Conservation (phyloP, 1,140 invertebrate species). For the Venustaconcha ellipsiformis region DNA sequence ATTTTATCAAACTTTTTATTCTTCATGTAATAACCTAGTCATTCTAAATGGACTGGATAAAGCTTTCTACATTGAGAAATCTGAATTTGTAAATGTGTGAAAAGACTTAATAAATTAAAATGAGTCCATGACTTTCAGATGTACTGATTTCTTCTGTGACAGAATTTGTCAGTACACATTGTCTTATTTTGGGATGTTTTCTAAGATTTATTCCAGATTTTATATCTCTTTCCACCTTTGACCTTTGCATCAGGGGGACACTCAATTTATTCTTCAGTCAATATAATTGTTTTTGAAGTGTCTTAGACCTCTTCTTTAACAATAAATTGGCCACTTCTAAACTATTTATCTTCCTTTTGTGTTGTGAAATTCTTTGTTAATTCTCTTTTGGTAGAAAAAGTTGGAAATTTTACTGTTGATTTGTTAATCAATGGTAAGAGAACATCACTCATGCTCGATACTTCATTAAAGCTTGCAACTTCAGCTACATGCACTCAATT, state of each 20-base stretch:
- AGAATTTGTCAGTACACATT: slow-evolving; percentile 3
- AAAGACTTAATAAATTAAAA: no score
- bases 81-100: no score
- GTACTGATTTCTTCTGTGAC: background rate
- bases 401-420: no score
- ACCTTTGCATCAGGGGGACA: background rate
- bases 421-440: no score
- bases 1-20: background rate
- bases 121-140: background rate
- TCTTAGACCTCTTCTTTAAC: background rate
- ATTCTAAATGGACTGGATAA: background rate
- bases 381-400: no score
- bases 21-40: background rate
- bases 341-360: background rate
- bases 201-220: background rate
- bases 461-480: background rate
- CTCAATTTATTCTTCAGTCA: background rate
- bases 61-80: no score
- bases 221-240: slow-evolving; percentile 1
- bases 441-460: background rate
- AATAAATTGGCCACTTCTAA: background rate
- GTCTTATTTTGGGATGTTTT: background rate
- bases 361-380: background rate
- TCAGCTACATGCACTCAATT: slow-evolving; percentile 1
- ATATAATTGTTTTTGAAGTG: no score